phyloP scores from a whole-genome alignment of 92 coral and sea anemone species.

The Zoanthus solanderi region DNA sequence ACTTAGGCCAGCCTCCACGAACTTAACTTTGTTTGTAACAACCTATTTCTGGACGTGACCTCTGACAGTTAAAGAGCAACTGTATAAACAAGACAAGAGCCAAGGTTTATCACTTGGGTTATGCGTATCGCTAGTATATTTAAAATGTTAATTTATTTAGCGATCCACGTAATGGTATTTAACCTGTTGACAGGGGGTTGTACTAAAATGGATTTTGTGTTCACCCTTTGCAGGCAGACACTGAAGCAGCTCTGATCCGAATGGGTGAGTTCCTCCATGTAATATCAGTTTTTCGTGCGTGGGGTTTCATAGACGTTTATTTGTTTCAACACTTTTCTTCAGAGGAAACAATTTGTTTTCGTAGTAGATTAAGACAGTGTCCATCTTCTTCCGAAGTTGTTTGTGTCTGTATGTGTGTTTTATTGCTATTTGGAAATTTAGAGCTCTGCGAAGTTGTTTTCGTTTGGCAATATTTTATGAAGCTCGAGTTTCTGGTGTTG shows the following conservation, averaged over 20 bases:
- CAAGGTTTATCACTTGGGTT: no score
- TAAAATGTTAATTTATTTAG: no score
- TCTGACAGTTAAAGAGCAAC: no score
- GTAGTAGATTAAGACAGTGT: neutral
- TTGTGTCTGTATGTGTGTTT: neutral
- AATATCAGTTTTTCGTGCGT: no score
- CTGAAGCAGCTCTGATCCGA: conserved; percentile 94
- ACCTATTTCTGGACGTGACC: no score
- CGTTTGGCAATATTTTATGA: neutral
- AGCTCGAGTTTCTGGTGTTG: neutral
- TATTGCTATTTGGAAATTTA: neutral
- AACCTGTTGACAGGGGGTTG: neutral
- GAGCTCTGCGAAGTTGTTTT: neutral
- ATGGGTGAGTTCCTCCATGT: conserved; percentile 75
- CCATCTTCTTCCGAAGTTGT: neutral
- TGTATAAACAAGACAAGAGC: no score
- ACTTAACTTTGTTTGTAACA: no score
- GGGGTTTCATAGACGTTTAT: neutral
- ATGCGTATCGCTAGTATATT: no score
- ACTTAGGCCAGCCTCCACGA: no score
- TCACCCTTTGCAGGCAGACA: conserved; percentile 72
- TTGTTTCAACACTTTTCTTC: neutral
- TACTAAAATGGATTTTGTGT: neutral
- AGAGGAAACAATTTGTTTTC: no score
- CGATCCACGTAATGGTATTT: no score